Evolutionary conservation across 2,113 vertebrate species (phyloP), one percentile per base, ranked within the genome.

Genomic region (Phalacrocorax pelagicus): DNA sequence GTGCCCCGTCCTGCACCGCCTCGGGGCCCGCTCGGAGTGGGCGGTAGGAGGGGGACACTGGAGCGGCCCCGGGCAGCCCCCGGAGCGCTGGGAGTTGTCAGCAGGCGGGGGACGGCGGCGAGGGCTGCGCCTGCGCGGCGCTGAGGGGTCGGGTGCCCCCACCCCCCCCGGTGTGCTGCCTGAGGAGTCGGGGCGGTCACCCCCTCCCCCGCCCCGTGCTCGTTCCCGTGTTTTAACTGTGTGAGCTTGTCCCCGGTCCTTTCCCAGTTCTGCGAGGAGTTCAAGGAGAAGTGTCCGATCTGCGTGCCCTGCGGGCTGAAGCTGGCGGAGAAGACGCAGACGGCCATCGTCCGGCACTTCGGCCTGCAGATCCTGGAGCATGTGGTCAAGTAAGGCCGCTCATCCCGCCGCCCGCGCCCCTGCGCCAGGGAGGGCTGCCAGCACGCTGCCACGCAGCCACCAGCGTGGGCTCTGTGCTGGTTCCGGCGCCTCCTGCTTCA

Each of bases 331-430:
- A 99, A 98, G 98, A 98, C 98, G 9, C 99, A 99, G 65, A 97
- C 98, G 18, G 98, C 99, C 82, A 98, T 99, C 85, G 98, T 99
- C 95, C 98, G 99, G 97, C 99, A 99, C 97, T 99, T 99, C 90
- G 99, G 99, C 73, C 98, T 99, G 96, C 99, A 99, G 98, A 99
- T 99, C 85, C 91, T 99, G 98, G 99, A 99, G 95, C 99, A 99
- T 65, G 99, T 99, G 88, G 98, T 99, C 96, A 99, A 99, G 99
- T 99, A 98, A 99, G 99, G 74, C 86, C 36, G 32, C 62, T 61
- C n/a, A 7, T 6, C 27, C 67, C 3, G 14, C n/a, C 9, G 26
- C 58, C 34, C 8, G 5, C 7, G 5, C 59, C 27, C 73, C 55
- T 8, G 40, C 4, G 3, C 23, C 1, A 3, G 40, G 44, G 55